phyloP scores from a whole-genome alignment of 2,888 invertebrate genomes.

The Acanthosepion lycidas region DNA sequence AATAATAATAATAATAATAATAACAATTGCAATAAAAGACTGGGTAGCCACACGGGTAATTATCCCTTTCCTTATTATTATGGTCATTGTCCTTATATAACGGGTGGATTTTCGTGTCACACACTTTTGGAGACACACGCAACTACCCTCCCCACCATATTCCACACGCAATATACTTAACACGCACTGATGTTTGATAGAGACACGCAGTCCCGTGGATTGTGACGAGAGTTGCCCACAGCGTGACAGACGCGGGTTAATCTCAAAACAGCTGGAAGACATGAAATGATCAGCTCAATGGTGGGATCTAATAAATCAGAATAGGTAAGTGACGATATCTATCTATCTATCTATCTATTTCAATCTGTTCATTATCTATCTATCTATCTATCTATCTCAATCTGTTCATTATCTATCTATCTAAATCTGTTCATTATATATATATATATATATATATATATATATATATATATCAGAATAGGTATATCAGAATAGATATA shows the following conservation, averaged over 20 bases:
- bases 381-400: not conserved
- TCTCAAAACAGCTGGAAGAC: too few species aligned
- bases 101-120: not conserved
- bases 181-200: not conserved
- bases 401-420: too few species aligned
- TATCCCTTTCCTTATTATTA: not conserved
- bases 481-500: too few species aligned
- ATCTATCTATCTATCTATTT: not conserved
- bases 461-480: too few species aligned
- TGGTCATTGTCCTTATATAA: not conserved
- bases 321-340: not conserved
- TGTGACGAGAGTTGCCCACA: not conserved
- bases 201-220: not conserved
- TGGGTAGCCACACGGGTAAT: not conserved
- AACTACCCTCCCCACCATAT: not conserved
- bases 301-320: not conserved
- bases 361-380: not conserved
- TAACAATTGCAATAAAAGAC: not conserved
- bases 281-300: not conserved
- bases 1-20: not conserved
- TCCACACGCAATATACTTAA: not conserved
- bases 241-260: not conserved
- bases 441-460: too few species aligned
- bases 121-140: not conserved
- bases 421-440: too few species aligned